These are phyloP conservation scores for Chrysolina americana DNA, from an alignment of 2,888 invertebrate genomes.

Conservation along the genomic window DNA sequence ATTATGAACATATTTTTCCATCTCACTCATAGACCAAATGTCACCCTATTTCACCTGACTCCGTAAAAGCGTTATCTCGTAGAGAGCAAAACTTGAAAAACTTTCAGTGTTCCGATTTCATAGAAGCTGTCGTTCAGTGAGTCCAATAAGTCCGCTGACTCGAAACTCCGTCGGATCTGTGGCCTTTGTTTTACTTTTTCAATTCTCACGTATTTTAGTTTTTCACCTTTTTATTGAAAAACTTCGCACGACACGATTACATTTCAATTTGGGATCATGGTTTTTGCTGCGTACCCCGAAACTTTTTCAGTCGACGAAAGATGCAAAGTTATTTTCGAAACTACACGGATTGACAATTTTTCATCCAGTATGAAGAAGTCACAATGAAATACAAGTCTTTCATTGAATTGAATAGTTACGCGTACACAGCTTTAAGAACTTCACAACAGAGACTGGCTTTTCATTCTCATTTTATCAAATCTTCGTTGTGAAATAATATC, in stretches of 20 bases:
- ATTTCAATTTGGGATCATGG: slow-evolving; percentile 38
- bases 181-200: slow-evolving; percentile 51
- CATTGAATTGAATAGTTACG: too few relatives aligned
- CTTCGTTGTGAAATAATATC: too few relatives aligned
- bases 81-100: slow-evolving; percentile 6
- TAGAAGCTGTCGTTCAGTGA: slow-evolving; percentile 33
- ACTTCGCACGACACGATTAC: slow-evolving; percentile 39
- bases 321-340: not conserved
- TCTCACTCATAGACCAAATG: not conserved
- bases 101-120: slow-evolving; percentile 29
- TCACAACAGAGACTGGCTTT: too few relatives aligned
- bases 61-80: slow-evolving; percentile 22
- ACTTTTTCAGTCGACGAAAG: not conserved
- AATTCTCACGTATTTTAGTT: slow-evolving; percentile 45
- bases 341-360: too few relatives aligned
- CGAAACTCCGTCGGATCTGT: slow-evolving; percentile 43
- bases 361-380: too few relatives aligned
- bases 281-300: slow-evolving; percentile 18
- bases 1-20: not conserved
- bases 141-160: slow-evolving; percentile 34
- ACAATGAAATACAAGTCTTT: too few relatives aligned
- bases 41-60: not conserved
- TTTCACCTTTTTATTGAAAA: slow-evolving; percentile 46
- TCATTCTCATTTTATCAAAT: too few relatives aligned
- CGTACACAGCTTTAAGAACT: too few relatives aligned